Conservation (phyloP, 2,888 invertebrate genomes). For the Leptarthrus brevirostris region DNA sequence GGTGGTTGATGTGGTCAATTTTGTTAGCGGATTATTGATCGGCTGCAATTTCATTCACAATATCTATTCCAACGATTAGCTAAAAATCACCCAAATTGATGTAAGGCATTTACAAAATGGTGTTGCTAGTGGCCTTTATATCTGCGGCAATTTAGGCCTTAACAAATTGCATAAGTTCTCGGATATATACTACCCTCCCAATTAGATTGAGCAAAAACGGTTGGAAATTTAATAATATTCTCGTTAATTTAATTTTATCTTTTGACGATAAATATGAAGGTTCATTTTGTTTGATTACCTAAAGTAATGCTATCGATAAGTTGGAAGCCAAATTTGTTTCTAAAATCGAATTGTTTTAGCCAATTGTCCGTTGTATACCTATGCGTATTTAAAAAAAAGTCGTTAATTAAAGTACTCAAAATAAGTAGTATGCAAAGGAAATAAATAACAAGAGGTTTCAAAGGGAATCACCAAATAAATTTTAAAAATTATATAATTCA, state of each 20-base stretch:
- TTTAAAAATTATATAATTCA: too few species aligned
- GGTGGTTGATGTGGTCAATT: slow-evolving; percentile 78
- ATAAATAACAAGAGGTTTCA: too few species aligned
- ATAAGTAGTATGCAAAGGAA: too few species aligned
- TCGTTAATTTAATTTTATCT: slow-evolving; percentile 73
- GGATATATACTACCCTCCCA: slow-evolving; percentile 74
- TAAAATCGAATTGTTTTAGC: neutral
- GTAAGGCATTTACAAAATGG: slow-evolving; percentile 72
- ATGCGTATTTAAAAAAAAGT: too few species aligned
- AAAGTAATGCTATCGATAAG: neutral
- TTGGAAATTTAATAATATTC: slow-evolving; percentile 74
- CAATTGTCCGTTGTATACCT: slow-evolving; percentile 27
- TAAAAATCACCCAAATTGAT: slow-evolving; percentile 66
- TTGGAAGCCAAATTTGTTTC: too few species aligned
- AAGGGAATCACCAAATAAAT: too few species aligned
- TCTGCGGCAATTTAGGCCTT: slow-evolving; percentile 72
- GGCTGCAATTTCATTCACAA: slow-evolving; percentile 62
- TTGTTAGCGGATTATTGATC: slow-evolving; percentile 72
- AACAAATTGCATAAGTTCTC: slow-evolving; percentile 70
- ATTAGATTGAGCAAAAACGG: slow-evolving; percentile 70
- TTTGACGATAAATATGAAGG: slow-evolving; percentile 65
- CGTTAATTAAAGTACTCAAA: too few species aligned
- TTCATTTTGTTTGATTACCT: neutral
- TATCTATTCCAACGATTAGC: slow-evolving; percentile 55
- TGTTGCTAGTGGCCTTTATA: slow-evolving; percentile 72